These are phyloP conservation scores for Dione juno DNA, from an alignment of 2,888 invertebrate genomes.

Conservation along the genomic window DNA sequence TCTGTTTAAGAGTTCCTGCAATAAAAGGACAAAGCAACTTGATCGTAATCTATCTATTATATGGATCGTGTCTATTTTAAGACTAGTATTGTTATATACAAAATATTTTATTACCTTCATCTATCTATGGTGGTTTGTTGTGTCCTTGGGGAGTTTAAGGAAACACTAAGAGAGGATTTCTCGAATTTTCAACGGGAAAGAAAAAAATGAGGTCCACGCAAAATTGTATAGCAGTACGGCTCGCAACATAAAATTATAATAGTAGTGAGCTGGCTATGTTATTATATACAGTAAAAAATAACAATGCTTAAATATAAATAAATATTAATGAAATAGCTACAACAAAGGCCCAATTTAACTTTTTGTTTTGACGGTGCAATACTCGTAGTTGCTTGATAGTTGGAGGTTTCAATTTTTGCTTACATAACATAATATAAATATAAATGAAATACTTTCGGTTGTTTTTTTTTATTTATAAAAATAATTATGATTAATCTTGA, in stretches of 20 bases:
- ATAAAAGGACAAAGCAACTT: constrained; percentile 48
- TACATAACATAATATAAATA: no score
- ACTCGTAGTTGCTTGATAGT: neutral
- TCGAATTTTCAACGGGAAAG: no score
- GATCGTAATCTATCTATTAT: constrained; percentile 24
- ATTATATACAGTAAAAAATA: neutral
- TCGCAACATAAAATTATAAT: no score
- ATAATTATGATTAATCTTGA: no score
- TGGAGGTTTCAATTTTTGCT: neutral
- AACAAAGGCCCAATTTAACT: neutral
- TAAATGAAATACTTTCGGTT: constrained; percentile 1
- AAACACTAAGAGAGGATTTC: no score
- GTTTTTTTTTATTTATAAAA: no score
- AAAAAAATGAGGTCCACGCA: no score
- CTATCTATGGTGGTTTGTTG: no score
- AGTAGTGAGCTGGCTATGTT: neutral
- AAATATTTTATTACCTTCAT: neutral
- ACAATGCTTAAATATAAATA: constrained; percentile 2
- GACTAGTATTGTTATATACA: neutral
- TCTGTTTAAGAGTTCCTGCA: constrained; percentile 51
- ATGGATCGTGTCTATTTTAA: constrained; percentile 18
- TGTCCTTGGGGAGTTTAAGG: no score
- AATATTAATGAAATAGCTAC: constrained; percentile 1
- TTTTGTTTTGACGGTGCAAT: constrained; percentile 10
- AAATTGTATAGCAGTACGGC: no score